Base-by-base conservation (phyloP, 2,113 vertebrate species). In the Macaca fascicularis region DNA sequence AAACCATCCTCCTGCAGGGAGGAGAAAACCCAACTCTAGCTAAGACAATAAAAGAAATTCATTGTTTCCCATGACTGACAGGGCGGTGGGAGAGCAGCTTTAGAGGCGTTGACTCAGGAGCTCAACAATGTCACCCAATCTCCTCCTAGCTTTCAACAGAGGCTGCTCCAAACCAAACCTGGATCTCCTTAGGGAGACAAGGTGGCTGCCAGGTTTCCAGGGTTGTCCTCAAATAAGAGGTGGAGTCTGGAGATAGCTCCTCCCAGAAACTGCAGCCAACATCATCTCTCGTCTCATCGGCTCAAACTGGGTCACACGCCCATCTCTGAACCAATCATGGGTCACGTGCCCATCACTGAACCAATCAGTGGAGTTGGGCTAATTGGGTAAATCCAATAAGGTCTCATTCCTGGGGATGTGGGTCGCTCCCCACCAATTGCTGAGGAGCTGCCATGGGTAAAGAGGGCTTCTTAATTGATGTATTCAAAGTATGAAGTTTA, bases 161-260 rank as follows among this genome's bases (percentile, higher is more conserved):
- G 25, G 30, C 48, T n/a, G 1, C 35, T 75, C 55, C 70, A 35
- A 57, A 64, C 40, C 40, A 79, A 23, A 3, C 7, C 2, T 40
- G 35, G 59, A 72, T 14, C 0, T 35, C n/a, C 6, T 16, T 1
- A 1, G 0, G 4, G 45, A n/a, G 27, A 57, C 23, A 50, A 59
- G 23, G 17, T 3, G 2, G 40, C 27, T 2, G 8, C 11, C 5
- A 0, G 1, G 40, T 9, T 30, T 57, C 16, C 10, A 4, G 10
- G 9, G 30, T 19, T 8, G 45, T 74, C 52, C 17, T 86, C 50
- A 13, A 6, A 10, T 6, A 43, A 40, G 13, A 5, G 1, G 72
- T 30, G 38, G 7, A 0, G 12, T 43, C 70, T 67, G 14, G n/a
- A 43, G 70, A 14, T 43, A 57, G 69, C 52, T 61, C 64, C 27